Evolutionary conservation across 1,140 invertebrate genomes (phyloP), one percentile per base, ranked within the genome.

Genomic region (Druon quercuslanigerum): DNA sequence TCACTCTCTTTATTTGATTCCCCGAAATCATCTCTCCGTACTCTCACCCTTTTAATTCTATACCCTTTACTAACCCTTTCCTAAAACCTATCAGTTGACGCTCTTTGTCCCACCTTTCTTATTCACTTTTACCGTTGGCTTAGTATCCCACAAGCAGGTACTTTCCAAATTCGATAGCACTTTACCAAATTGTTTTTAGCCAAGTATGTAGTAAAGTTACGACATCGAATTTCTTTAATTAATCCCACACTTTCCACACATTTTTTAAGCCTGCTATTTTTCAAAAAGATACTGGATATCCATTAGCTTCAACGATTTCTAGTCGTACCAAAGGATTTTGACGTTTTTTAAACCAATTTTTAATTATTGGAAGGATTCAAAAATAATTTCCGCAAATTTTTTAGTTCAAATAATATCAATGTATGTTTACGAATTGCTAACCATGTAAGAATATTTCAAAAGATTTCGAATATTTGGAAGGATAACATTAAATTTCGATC

Each of bases 181-280:
- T 2, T 72, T 66, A 25, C 72, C 51, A 1, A 60, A 51, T 60
- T 51, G 51, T 50, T 76, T 33, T 51, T 78, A 76, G 0, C 76
- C 74, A 81, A 19, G 76, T 76, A 56, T 81, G 76, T 33, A 73
- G 25, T 25, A 25, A 25, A 25, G 71, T 50, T 12, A 81, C 54
- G 4, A 81, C 73, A 25, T 81, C 79, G 50, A 33, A 71, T 2
- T 33, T 19, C 1, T 20, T 9, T 40, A 5, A 9, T 5, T 1
- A 40, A 40, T 40, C 40, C 40, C 8, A 40, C 40, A 40, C 40
- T 40, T 40, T 19, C 11, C 3, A 17, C 19, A 77, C 51, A 71
- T 75, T 81, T 12, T 51, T 56, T 1, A 72, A 52, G 3, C 79
- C 73, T 50, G 76, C 71, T n/a, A 78, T 57, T 50, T 81, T 81